phyloP scores from a whole-genome alignment of 2,113 vertebrate genomes.

The Ailuropoda melanoleuca region DNA sequence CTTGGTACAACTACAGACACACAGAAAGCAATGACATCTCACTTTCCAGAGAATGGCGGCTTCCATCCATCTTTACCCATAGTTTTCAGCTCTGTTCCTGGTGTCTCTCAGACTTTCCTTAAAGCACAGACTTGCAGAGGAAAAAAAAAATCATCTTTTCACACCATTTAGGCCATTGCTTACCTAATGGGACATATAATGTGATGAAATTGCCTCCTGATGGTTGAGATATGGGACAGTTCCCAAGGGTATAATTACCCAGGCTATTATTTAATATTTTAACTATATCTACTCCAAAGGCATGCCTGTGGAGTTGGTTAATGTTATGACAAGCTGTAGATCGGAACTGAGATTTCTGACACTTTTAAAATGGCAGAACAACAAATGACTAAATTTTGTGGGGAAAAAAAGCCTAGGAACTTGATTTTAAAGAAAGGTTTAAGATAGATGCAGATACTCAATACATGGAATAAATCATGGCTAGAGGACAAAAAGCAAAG shows the following conservation, averaged over 20 bases:
- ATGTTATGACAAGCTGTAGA: constrained; percentile 70
- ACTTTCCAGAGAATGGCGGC: neutral
- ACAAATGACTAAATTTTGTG: constrained; percentile 38
- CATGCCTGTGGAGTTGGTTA: constrained; percentile 76
- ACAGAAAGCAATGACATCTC: neutral
- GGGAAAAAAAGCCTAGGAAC: neutral
- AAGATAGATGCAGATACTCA: neutral
- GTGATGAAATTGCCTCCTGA: constrained; percentile 86
- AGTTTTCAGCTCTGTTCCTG: neutral
- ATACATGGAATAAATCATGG: constrained; percentile 50
- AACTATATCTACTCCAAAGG: constrained; percentile 59
- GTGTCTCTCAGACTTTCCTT: constrained; percentile 55
- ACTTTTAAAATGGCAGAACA: constrained; percentile 60
- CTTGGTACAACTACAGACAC: neutral
- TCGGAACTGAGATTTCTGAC: constrained; percentile 71
- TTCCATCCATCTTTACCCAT: neutral
- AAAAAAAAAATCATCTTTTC: constrained; percentile 74
- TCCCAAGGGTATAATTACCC: constrained; percentile 82
- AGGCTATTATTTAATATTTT: constrained; percentile 80
- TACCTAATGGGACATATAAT: constrained; percentile 89
- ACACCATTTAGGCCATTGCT: constrained; percentile 82
- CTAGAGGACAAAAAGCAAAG: constrained; percentile 27
- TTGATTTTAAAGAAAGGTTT: constrained; percentile 65
- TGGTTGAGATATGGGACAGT: constrained; percentile 76
- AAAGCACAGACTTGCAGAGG: constrained; percentile 30